Evolutionary conservation across 2,113 vertebrate genomes (phyloP).

Genomic region (Leuciscus idus): DNA sequence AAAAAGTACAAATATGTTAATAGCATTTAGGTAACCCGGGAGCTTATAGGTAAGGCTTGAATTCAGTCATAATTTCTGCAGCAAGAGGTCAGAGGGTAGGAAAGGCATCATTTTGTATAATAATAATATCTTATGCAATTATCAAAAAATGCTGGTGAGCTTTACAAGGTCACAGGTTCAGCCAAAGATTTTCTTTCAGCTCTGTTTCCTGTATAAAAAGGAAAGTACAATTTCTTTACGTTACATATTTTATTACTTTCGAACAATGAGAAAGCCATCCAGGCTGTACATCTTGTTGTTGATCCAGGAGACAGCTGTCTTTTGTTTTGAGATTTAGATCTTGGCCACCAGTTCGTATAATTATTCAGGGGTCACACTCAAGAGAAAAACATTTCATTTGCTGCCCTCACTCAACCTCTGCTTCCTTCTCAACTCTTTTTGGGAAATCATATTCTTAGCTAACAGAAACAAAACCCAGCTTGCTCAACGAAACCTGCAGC

Average conservation of each 20-base stretch:
- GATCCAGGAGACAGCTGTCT: constrained; percentile 24
- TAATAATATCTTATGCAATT: background rate
- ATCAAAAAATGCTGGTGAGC: background rate
- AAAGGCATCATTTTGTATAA: background rate
- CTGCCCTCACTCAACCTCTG: background rate
- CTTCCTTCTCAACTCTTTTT: constrained; percentile 12
- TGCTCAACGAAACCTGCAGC: background rate
- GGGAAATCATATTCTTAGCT: constrained; percentile 8
- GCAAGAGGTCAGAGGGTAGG: constrained; percentile 1
- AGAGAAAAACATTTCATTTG: constrained; percentile 19
- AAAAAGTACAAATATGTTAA: background rate
- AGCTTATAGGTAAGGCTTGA: background rate
- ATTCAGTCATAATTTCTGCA: background rate
- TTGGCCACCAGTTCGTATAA: constrained; percentile 16
- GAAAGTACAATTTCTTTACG: background rate
- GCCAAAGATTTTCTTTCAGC: background rate
- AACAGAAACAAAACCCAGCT: background rate
- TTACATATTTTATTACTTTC: background rate
- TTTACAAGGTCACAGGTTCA: background rate
- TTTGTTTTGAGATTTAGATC: constrained; percentile 1
- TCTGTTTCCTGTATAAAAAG: background rate
- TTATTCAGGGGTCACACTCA: background rate
- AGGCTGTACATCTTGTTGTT: background rate
- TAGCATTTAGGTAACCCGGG: background rate
- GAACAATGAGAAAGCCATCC: background rate